Evolutionary conservation across 1,140 invertebrate genomes (phyloP).

Genomic region (Zaprionus vittiger): DNA sequence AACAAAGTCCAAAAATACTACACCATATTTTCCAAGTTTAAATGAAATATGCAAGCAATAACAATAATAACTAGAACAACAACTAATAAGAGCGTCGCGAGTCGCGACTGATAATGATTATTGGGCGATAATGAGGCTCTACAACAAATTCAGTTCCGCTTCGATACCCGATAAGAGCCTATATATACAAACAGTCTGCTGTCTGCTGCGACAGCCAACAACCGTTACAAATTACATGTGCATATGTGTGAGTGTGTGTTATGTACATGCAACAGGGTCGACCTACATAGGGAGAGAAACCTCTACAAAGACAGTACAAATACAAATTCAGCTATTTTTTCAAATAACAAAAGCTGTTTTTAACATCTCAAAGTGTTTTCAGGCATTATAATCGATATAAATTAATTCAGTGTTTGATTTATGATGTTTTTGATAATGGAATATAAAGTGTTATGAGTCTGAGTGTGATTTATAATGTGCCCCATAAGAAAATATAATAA

Average conservation of each 20-base stretch:
- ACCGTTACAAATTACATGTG: slow-evolving; percentile 11
- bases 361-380: too few species aligned
- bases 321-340: not conserved
- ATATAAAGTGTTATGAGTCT: too few species aligned
- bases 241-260: slow-evolving; percentile 1
- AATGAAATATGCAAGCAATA: slow-evolving; percentile 19
- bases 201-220: slow-evolving; percentile 2
- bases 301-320: not conserved
- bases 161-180: slow-evolving; percentile 33
- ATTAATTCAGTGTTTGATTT: too few species aligned
- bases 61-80: slow-evolving; percentile 12
- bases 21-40: slow-evolving; percentile 24
- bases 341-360: too few species aligned
- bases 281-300: not conserved
- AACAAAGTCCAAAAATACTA: slow-evolving; percentile 33
- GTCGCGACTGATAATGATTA: slow-evolving; percentile 45
- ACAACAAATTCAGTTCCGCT: slow-evolving; percentile 45
- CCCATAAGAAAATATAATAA: too few species aligned
- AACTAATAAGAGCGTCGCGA: slow-evolving; percentile 20
- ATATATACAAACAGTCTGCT: not conserved
- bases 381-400: too few species aligned
- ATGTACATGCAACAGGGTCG: slow-evolving; percentile 23
- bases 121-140: slow-evolving; percentile 43
- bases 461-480: too few species aligned
- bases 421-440: too few species aligned